phyloP scores from a whole-genome alignment of 2,797 vertebrate species.

The Falco columbarius region DNA sequence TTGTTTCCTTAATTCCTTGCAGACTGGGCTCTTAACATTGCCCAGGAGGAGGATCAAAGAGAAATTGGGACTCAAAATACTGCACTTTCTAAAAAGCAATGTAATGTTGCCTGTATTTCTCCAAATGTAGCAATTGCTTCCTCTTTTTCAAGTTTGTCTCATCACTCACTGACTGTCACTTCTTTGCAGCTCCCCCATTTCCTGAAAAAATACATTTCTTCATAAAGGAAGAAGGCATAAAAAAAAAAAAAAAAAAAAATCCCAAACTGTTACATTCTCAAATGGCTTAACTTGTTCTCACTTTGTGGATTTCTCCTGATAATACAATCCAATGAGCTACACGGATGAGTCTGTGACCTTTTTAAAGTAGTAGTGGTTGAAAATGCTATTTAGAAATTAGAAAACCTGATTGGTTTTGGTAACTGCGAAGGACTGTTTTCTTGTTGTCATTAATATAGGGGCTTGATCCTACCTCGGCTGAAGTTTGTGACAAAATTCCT shows the following conservation, averaged over 20 bases:
- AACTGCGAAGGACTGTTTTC: not conserved
- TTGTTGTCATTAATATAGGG: not conserved
- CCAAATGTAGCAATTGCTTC: not conserved
- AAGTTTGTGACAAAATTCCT: not conserved
- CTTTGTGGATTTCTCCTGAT: not conserved
- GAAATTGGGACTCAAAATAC: not conserved
- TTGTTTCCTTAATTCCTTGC: not conserved
- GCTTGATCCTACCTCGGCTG: not conserved
- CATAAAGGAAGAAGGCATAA: not conserved
- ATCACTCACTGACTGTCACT: not conserved
- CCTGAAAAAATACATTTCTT: not conserved
- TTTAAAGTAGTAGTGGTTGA: not conserved
- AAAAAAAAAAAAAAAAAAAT: not conserved
- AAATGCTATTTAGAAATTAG: not conserved
- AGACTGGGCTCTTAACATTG: not conserved
- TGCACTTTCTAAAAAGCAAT: not conserved
- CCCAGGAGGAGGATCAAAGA: not conserved
- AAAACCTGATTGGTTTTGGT: not conserved
- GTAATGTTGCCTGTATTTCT: not conserved
- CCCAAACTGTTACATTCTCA: not conserved
- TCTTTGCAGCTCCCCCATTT: not conserved
- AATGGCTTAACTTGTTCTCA: not conserved
- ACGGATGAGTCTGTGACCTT: not conserved
- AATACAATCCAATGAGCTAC: not conserved
- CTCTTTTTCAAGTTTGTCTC: not conserved